phyloP scores from a whole-genome alignment of 2,113 vertebrate genomes.

The Brachypteracias leptosomus region DNA sequence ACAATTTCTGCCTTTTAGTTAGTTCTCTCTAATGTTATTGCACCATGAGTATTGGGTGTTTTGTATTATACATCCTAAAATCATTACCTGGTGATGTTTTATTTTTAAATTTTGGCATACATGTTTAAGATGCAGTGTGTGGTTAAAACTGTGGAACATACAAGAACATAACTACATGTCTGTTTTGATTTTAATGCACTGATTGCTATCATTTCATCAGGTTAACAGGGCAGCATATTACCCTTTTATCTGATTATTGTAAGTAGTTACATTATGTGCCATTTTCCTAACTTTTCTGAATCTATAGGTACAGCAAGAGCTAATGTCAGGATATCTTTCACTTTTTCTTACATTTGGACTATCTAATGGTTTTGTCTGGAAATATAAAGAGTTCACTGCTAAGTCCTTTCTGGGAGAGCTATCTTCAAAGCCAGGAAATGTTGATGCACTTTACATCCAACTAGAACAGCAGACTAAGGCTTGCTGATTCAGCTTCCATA shows the following conservation, averaged over 20 bases:
- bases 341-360: background rate
- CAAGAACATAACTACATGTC: background rate
- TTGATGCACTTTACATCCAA: background rate
- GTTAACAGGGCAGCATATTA: background rate
- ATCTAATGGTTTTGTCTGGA: background rate
- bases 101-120: background rate
- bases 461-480: background rate
- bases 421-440: background rate
- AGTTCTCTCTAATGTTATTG: background rate
- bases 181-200: background rate
- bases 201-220: background rate
- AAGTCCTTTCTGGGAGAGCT: background rate
- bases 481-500: background rate
- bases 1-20: background rate
- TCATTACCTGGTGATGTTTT: background rate
- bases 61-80: background rate
- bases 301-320: background rate
- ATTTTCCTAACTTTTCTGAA: background rate
- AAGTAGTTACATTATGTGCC: background rate
- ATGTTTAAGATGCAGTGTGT: background rate
- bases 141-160: background rate
- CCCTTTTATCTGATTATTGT: background rate
- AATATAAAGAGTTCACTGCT: background rate
- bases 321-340: background rate
- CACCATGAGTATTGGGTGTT: background rate